Evolutionary conservation across 2,888 invertebrate genomes (phyloP).

Genomic region (Branchellion lobata): DNA sequence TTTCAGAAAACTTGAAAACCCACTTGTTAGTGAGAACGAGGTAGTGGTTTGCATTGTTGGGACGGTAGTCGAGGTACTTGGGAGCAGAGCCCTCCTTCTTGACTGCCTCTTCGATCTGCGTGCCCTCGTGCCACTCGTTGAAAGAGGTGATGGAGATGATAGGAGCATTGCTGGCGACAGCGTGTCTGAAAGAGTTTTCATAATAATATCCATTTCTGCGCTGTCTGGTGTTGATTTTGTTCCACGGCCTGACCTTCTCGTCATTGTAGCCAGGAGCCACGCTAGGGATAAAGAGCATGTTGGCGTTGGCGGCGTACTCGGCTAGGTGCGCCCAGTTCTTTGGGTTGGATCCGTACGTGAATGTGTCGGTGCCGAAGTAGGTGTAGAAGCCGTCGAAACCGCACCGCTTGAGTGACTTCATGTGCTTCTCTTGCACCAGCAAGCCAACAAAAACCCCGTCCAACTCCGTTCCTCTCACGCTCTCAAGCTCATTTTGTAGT

Average conservation of each 20-base stretch:
- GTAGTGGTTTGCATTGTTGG: constrained; percentile 69
- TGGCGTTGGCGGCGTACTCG: constrained; percentile 53
- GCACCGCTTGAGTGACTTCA: constrained; percentile 60
- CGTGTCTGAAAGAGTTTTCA: constrained; percentile 69
- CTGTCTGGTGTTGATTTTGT: constrained; percentile 65
- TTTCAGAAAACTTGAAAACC: constrained; percentile 46
- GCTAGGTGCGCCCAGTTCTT: constrained; percentile 55
- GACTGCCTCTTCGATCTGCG: constrained; percentile 72
- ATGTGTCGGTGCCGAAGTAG: constrained; percentile 70
- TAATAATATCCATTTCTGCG: constrained; percentile 70
- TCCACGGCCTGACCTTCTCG: constrained; percentile 69
- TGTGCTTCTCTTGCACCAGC: constrained; percentile 66
- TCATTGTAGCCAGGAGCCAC: constrained; percentile 74
- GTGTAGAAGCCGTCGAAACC: constrained; percentile 69
- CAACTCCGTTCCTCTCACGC: constrained; percentile 65
- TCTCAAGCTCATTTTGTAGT: constrained; percentile 62
- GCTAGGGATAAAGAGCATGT: constrained; percentile 68
- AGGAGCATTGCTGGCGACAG: constrained; percentile 66
- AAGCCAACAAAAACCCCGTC: constrained; percentile 70
- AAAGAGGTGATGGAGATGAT: constrained; percentile 72
- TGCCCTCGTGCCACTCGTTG: constrained; percentile 76
- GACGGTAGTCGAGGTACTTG: constrained; percentile 68
- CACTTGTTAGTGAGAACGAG: constrained; percentile 68
- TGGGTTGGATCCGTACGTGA: constrained; percentile 69
- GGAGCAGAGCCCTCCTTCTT: constrained; percentile 57